Evolutionary conservation across 2,797 vertebrate genomes (phyloP).

Genomic region (Macropus fuliginosus): DNA sequence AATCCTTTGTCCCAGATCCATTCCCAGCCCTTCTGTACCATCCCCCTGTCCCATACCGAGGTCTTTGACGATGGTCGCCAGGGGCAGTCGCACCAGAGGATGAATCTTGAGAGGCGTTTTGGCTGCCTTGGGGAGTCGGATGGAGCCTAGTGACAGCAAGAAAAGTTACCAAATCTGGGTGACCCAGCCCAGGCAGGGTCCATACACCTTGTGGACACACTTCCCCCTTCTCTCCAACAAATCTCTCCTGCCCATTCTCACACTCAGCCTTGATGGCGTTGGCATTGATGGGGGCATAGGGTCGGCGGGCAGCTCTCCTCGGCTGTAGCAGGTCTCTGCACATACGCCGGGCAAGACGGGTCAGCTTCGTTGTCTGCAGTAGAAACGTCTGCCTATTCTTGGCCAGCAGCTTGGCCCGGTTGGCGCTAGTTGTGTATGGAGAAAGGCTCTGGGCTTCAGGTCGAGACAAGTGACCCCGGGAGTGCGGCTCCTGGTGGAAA

Average conservation of each 20-base stretch:
- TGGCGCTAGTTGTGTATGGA: conserved; percentile 93
- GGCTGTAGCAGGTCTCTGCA: conserved; percentile 96
- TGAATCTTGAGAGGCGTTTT: conserved; percentile 92
- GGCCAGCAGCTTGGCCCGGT: conserved; percentile 94
- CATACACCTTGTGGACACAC: background rate
- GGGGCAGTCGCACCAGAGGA: conserved; percentile 89
- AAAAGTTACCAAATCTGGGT: rapidly evolving
- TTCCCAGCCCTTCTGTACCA: background rate
- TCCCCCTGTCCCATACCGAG: conserved; percentile 87
- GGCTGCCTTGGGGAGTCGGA: conserved; percentile 94
- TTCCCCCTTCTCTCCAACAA: background rate
- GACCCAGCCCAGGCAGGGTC: background rate
- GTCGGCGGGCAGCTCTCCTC: conserved; percentile 91
- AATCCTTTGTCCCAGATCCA: background rate
- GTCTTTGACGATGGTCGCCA: conserved; percentile 94
- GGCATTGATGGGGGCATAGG: conserved; percentile 95
- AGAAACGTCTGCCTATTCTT: conserved; percentile 97
- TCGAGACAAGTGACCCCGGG: conserved; percentile 90
- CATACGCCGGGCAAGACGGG: conserved; percentile 93
- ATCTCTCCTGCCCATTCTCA: conserved; percentile 77
- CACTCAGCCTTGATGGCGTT: conserved; percentile 97
- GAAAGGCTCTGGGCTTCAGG: conserved; percentile 95
- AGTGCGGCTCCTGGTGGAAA: conserved; percentile 87
- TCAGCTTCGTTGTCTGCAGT: conserved; percentile 95
- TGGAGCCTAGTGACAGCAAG: conserved; percentile 88